Percentiles rank a stretch among this genome's conserved stretches.
These are phyloP conservation scores for Lethrus apterus DNA, from an alignment of 1,140 invertebrate genomes.

Conservation along the genomic window DNA sequence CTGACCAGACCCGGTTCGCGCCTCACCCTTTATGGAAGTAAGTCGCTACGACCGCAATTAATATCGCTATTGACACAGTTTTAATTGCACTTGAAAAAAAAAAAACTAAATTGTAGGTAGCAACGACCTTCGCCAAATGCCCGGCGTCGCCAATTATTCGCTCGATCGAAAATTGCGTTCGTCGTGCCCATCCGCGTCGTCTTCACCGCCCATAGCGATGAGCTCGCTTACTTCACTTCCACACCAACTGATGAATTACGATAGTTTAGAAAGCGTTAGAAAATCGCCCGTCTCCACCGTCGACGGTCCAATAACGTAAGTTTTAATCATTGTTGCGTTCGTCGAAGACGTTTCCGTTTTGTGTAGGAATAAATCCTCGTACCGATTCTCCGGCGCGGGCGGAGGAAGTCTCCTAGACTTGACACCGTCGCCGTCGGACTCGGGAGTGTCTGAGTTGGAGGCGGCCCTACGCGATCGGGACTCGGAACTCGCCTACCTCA, in stretches of 20 bases:
- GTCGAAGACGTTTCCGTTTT: conserved; percentile 14
- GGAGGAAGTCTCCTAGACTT: conserved; percentile 43
- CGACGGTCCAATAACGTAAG: conserved; percentile 33
- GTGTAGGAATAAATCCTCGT: conserved; percentile 33
- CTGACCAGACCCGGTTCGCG: conserved; percentile 53
- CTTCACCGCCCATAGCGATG: conserved; percentile 46
- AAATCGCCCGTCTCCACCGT: conserved; percentile 39
- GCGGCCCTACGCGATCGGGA: conserved; percentile 63
- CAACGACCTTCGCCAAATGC: conserved; percentile 47
- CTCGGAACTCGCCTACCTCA: conserved; percentile 60
- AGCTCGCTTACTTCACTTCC: conserved; percentile 48
- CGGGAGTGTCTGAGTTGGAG: conserved; percentile 73
- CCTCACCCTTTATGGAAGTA: conserved; percentile 57
- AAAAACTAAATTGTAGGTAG: no score
- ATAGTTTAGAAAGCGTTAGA: conserved; percentile 43
- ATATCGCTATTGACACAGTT: conserved; percentile 10
- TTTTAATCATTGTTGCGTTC: conserved; percentile 11
- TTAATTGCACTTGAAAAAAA: no score
- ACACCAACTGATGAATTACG: conserved; percentile 43
- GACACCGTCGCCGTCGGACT: conserved; percentile 74
- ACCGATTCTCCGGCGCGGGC: conserved; percentile 26
- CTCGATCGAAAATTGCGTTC: conserved; percentile 45
- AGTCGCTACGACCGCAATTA: conserved; percentile 36
- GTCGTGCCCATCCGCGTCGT: conserved; percentile 42
- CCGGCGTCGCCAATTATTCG: conserved; percentile 42